Base-by-base conservation (phyloP, 53 echinoderm and acorn worm species). In the Crossaster papposus region DNA sequence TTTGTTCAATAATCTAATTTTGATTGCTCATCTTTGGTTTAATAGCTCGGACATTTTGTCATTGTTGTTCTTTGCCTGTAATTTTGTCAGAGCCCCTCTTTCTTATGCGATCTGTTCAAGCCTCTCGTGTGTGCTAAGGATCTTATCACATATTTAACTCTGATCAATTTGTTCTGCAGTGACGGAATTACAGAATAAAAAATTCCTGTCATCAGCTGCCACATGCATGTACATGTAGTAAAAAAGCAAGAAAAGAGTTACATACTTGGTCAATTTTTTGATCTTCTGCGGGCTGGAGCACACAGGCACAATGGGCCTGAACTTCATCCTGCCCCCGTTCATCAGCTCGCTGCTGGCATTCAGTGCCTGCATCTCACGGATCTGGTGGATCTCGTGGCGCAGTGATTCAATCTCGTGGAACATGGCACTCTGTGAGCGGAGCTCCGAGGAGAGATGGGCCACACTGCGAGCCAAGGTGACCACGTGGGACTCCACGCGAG, bases 391-490 rank as follows among this genome's bases (percentile, higher is more conserved):
- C 64, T 97, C 95, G 36, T 91, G 88, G n/a, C 93, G 87, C 54
- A 97, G 71, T 2, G 89, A 78, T 70, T 94, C 96, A 4, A 96
- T 94, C 90, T 94, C 96, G 11, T 91, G 88, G 37, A 96, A 81
- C 34, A 96, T 81, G 29, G 95, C 80, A 38, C 83, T 94, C 89
- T 97, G 98, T 3, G 98, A 94, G 50, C 98, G 81, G 24, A 97
- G 82, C 68, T 97, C 95, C 11, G 98, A 94, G 30, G 98, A 97
- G 14, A 97, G 93, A 86, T 94, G 93, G 18, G 98, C 98, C 13
- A 97, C 98, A 63, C 98, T 97, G 81, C 95, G 94, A 14, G 98
- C 98, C 31, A 97, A 85, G 13, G 98, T 97, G 58, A 97, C 97
- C 2, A 97, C 97, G 68, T 97, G 97, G 30, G 97, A 97, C 85